A percentile compares a stretch with the other conserved stretches of the same genome.
Conservation (phyloP, 2,113 vertebrate genomes). For the Callipepla californica region DNA sequence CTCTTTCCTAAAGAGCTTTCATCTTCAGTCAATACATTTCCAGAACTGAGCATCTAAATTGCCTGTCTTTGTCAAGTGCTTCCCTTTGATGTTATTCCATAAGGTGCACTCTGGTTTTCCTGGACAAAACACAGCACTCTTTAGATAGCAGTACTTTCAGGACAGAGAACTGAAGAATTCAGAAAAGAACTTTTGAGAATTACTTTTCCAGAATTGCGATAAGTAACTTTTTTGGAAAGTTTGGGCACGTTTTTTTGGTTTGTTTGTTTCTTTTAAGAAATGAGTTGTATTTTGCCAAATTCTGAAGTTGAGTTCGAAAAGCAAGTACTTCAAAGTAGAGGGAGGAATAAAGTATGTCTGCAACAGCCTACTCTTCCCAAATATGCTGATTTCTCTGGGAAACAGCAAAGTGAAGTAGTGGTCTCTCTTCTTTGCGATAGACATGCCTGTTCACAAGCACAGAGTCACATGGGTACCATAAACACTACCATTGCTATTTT, state of each 20-base stretch:
- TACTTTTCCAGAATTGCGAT: neutral
- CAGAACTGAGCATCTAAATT: constrained; percentile 70
- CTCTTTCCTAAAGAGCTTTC: constrained; percentile 70
- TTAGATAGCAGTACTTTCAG: constrained; percentile 30
- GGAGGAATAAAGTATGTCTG: neutral
- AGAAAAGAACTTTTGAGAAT: neutral
- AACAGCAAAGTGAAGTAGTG: constrained; percentile 12
- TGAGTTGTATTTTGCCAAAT: constrained; percentile 35
- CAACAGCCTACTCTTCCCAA: constrained; percentile 9
- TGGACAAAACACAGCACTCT: constrained; percentile 42
- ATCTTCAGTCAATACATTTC: constrained; percentile 72
- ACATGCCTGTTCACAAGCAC: neutral
- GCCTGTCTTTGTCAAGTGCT: constrained; percentile 61
- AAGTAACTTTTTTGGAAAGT: constrained; percentile 37
- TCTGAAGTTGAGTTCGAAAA: constrained; percentile 27
- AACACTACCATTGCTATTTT: neutral
- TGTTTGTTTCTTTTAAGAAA: neutral
- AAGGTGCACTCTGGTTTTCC: constrained; percentile 61
- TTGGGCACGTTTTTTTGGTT: neutral
- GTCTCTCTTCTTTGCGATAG: neutral
- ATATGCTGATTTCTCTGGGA: neutral
- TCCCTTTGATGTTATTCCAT: constrained; percentile 68
- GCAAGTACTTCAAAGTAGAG: constrained; percentile 53
- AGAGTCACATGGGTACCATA: neutral
- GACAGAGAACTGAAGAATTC: constrained; percentile 24